Evolutionary conservation across 1,140 invertebrate species (phyloP).

Genomic region (Latrodectus geometricus): DNA sequence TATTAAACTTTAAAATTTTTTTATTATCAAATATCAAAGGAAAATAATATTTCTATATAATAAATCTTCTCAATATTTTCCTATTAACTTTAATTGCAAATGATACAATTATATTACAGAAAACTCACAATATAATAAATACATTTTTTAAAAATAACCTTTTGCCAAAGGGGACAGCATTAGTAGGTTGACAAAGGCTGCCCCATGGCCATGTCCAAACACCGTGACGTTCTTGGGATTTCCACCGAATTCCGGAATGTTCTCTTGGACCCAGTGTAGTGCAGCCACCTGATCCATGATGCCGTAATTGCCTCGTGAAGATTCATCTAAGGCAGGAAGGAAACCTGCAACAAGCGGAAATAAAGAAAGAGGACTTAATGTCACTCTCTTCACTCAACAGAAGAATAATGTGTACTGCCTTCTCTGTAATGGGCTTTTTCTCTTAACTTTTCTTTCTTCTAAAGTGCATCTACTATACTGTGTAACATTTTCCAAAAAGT

Average conservation of each 20-base stretch:
- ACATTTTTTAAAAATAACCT: slow-evolving; percentile 65
- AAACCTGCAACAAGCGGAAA: slow-evolving; percentile 60
- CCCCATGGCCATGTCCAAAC: slow-evolving; percentile 69
- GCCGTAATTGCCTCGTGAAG: slow-evolving; percentile 66
- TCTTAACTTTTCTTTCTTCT: too few species aligned
- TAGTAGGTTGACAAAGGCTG: slow-evolving; percentile 66
- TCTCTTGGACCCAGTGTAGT: slow-evolving; percentile 83
- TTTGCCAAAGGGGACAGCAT: slow-evolving; percentile 68
- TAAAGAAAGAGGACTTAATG: background rate
- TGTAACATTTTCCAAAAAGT: too few species aligned
- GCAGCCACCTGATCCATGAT: slow-evolving; percentile 68
- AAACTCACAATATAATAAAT: too few species aligned
- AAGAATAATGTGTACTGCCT: background rate
- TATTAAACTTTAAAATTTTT: too few species aligned
- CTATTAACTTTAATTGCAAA: too few species aligned
- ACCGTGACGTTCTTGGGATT: slow-evolving; percentile 69
- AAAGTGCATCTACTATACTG: too few species aligned
- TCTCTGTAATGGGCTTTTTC: too few species aligned
- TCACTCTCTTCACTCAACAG: slow-evolving; percentile 1
- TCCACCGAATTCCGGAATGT: slow-evolving; percentile 72
- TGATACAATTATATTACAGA: too few species aligned
- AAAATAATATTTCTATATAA: too few species aligned
- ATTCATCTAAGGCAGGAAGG: slow-evolving; percentile 64
- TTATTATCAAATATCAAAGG: too few species aligned
- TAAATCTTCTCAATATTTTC: too few species aligned